Evolutionary conservation across 1,140 invertebrate genomes (phyloP).

Genomic region (Sycobia sp.): DNA sequence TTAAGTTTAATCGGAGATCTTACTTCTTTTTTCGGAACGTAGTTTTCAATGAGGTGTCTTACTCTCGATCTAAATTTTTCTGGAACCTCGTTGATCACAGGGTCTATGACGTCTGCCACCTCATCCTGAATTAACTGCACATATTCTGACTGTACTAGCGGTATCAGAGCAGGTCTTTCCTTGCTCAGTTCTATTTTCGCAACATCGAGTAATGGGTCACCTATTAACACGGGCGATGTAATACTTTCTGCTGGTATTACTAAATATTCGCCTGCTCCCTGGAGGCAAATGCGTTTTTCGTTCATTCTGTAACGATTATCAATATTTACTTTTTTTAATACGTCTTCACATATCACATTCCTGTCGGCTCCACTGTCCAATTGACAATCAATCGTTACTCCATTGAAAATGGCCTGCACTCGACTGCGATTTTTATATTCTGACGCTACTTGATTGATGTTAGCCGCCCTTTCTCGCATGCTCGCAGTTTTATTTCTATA

Average conservation of each 20-base stretch:
- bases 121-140: background rate
- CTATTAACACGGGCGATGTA: slow-evolving; percentile 19
- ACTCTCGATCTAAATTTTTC: background rate
- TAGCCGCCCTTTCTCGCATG: no score
- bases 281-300: background rate
- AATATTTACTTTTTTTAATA: background rate
- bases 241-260: slow-evolving; percentile 27
- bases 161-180: background rate
- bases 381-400: background rate
- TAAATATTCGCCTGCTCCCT: background rate
- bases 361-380: background rate
- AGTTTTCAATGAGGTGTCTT: background rate
- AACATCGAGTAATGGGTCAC: slow-evolving; percentile 32
- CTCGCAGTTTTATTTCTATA: background rate
- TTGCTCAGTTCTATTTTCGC: slow-evolving; percentile 11
- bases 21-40: background rate
- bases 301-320: background rate
- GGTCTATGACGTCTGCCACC: background rate
- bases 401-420: background rate
- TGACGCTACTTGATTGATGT: no score
- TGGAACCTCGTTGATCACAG: background rate
- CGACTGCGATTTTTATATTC: background rate
- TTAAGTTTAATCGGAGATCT: slow-evolving; percentile 10
- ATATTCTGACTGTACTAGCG: background rate
- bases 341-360: background rate